A percentile compares a stretch with the other conserved stretches of the same genome.
Conservation (phyloP, 2,797 vertebrate genomes). For the Girardinus metallicus region DNA sequence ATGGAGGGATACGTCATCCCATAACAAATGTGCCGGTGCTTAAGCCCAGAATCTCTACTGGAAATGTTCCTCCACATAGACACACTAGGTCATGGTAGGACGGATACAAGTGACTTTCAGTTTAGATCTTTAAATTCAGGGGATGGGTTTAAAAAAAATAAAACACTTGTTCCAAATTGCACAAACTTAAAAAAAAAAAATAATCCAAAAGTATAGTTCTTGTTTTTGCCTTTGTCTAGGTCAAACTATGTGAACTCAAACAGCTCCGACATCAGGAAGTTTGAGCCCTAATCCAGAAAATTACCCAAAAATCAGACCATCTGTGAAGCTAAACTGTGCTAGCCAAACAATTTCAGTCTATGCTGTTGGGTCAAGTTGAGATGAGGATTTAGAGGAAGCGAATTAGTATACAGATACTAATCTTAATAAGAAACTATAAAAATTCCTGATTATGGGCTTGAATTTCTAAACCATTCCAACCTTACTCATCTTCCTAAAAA, state of each 20-base stretch:
- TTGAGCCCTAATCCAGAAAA: constrained; percentile 21
- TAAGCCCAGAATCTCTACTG: background rate
- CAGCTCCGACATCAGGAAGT: constrained; percentile 26
- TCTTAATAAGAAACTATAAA: background rate
- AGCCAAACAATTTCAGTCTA: background rate
- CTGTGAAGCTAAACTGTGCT: background rate
- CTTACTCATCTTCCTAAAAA: background rate
- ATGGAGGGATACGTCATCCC: constrained; percentile 25
- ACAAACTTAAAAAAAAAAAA: background rate
- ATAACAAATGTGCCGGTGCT: constrained; percentile 14
- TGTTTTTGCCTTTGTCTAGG: constrained; percentile 15
- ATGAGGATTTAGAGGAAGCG: constrained; percentile 24
- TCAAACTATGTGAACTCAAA: constrained; percentile 6
- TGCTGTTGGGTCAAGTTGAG: constrained; percentile 3
- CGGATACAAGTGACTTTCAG: background rate
- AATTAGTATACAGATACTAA: background rate
- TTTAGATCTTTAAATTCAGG: background rate
- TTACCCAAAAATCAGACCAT: constrained; percentile 7
- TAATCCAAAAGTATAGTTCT: background rate
- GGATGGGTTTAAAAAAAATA: background rate
- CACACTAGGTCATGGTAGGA: background rate
- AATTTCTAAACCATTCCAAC: constrained; percentile 7
- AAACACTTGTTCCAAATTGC: background rate
- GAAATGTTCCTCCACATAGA: background rate
- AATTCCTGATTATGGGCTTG: background rate